Base-by-base conservation (phyloP, 1,140 invertebrate genomes). In the Anagrus nilaparvatae region DNA sequence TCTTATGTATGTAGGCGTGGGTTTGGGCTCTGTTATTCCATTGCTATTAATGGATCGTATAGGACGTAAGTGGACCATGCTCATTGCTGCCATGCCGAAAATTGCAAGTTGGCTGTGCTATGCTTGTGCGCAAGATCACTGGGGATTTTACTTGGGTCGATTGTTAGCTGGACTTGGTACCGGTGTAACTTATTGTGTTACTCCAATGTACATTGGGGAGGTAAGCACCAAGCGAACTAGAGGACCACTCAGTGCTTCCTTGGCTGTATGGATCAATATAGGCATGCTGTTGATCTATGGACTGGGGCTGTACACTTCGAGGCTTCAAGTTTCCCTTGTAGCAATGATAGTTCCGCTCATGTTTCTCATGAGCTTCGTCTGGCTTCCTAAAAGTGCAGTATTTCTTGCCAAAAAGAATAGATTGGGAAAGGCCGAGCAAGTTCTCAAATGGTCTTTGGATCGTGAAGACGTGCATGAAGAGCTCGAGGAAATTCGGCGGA, bases 401-500 rank as follows among this genome's bases (percentile, higher is more conserved):
- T 67, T 60, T 32, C 51, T 68, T 5, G 53, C 57, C 5, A 53
- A 56, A 14, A 66, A 66, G 43, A 65, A 67, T 28, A 53, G 60
- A 13, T 52, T 71, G 3, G 59, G 56, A 1, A 63, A 68, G 35
- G 78, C 79, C 0, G 69, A 73, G 24, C 50, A 68, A 33, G 74
- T 75, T 0, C 55, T 87, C 17, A 61, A 68, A 24, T 78, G 74
- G 71, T 67, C 84, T 0, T 63, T 84, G 49, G 79, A 78, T 6
- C 67, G 67, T 7, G 69, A 75, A 18, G 69, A 75, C 45, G 74
- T 68, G 0, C 48, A 52, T 3, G 52, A 53, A 6, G 76, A 79
- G 54, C 54, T 79, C 0, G 71, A 75, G 23, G 72, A 74, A 30
- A 75, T 79, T 51, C 72, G 77, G 53, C 67, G 73, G 47, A 72